phyloP scores from a whole-genome alignment of 1,140 invertebrate genomes.

The Cydia amplana region DNA sequence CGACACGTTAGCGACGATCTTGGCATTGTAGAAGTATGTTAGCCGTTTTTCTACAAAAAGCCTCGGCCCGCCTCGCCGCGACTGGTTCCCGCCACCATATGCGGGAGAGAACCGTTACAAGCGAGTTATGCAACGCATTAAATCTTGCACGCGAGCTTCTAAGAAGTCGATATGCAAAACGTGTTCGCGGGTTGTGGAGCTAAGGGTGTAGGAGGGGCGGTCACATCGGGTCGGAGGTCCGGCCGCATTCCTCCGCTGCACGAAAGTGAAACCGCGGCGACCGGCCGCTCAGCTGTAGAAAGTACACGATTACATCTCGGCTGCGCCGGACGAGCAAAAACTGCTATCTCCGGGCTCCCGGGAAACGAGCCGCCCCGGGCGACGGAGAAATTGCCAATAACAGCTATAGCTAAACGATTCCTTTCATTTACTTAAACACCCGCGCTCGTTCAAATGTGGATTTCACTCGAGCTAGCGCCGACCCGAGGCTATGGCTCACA shows the following conservation, averaged over 20 bases:
- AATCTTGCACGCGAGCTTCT: constrained; percentile 35
- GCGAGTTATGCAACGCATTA: constrained; percentile 27
- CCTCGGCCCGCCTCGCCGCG: constrained; percentile 2
- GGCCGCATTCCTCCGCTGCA: constrained; percentile 69
- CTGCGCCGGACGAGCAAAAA: constrained; percentile 64
- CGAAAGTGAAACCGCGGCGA: constrained; percentile 74
- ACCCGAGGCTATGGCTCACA: constrained; percentile 46
- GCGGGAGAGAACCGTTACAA: constrained; percentile 28
- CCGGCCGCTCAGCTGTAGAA: constrained; percentile 70
- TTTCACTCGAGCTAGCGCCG: constrained; percentile 55
- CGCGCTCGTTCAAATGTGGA: constrained; percentile 49
- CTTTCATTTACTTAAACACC: constrained; percentile 53
- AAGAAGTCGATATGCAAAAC: constrained; percentile 48
- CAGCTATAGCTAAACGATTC: constrained; percentile 50
- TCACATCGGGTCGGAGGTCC: constrained; percentile 72
- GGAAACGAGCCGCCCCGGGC: constrained; percentile 60
- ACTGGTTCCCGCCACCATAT: constrained; percentile 31
- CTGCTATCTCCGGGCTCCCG: constrained; percentile 63
- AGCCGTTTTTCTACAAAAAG: constrained; percentile 30
- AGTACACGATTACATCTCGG: constrained; percentile 74
- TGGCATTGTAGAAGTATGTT: constrained; percentile 24
- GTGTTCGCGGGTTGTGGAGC: constrained; percentile 41
- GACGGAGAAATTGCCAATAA: constrained; percentile 57
- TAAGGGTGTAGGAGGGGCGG: constrained; percentile 39
- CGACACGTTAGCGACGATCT: constrained; percentile 8